Conservation (phyloP, 2,113 vertebrate genomes). For the Agapornis roseicollis region DNA sequence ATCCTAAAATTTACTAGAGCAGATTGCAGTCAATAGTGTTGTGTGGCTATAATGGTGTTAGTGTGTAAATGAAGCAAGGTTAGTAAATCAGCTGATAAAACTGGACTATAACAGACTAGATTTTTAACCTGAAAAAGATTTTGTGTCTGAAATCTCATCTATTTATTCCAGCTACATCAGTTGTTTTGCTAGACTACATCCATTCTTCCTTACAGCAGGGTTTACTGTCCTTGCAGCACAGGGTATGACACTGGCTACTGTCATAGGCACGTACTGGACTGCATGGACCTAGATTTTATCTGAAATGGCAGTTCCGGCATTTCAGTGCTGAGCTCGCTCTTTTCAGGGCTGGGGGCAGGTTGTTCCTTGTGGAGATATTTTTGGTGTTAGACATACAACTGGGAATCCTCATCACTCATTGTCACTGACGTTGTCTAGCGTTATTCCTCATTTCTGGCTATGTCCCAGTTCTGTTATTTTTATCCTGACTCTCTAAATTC, state of each 20-base stretch:
- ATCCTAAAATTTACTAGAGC: neutral
- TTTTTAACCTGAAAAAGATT: neutral
- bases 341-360: neutral
- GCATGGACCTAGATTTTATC: neutral
- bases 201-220: neutral
- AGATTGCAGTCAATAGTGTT: neutral
- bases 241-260: neutral
- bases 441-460: neutral
- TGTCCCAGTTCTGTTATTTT: conserved; percentile 1
- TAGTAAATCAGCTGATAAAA: neutral
- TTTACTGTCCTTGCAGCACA: neutral
- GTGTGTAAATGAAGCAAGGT: neutral
- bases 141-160: neutral
- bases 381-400: neutral
- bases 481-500: neutral
- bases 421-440: neutral
- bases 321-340: neutral
- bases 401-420: conserved; percentile 13
- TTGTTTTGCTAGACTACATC: neutral
- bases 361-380: neutral
- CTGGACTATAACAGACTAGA: neutral
- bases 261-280: neutral
- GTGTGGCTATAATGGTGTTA: neutral
- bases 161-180: neutral
- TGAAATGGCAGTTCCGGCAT: neutral